Conservation (phyloP, 92 coral and sea anemone genomes). For the Porites divaricata region DNA sequence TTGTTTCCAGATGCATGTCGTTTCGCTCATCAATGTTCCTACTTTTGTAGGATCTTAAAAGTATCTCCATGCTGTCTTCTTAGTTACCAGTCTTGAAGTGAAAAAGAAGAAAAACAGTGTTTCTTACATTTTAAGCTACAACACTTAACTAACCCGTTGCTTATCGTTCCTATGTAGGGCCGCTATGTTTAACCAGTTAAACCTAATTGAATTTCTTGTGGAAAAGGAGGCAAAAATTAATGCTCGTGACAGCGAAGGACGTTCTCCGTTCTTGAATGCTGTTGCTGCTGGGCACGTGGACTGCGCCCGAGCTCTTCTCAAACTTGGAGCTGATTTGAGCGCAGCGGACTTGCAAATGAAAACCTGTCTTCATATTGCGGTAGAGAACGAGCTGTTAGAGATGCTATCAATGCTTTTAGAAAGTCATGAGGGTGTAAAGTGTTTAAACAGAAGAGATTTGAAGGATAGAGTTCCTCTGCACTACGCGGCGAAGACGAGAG, state of each 20-base stretch:
- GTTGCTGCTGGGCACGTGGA: slow-evolving; percentile 52
- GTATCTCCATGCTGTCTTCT: too few relatives aligned
- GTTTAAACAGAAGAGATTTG: slow-evolving; percentile 51
- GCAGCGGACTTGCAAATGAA: slow-evolving; percentile 54
- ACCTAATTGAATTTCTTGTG: slow-evolving; percentile 54
- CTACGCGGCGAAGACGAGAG: slow-evolving; percentile 64
- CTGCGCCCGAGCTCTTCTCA: slow-evolving; percentile 41
- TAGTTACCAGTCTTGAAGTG: too few relatives aligned
- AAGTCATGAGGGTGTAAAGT: slow-evolving; percentile 11
- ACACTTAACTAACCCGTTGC: background rate
- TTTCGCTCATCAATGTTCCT: too few relatives aligned
- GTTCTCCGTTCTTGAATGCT: slow-evolving; percentile 75
- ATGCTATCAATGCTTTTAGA: slow-evolving; percentile 55
- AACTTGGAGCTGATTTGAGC: slow-evolving; percentile 51
- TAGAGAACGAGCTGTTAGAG: slow-evolving; percentile 58
- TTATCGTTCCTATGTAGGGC: slow-evolving; percentile 18
- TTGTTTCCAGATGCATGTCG: too few relatives aligned
- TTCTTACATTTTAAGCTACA: too few relatives aligned
- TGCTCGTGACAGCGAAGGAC: slow-evolving; percentile 52
- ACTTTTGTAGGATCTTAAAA: too few relatives aligned
- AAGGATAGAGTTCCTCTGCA: slow-evolving; percentile 76
- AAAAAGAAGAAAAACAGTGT: too few relatives aligned
- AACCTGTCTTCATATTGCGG: slow-evolving; percentile 73
- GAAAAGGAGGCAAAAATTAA: slow-evolving; percentile 61
- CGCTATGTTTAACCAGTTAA: slow-evolving; percentile 49